Evolutionary conservation across 2,113 vertebrate species (phyloP).

Genomic region (Semnornis frantzii): DNA sequence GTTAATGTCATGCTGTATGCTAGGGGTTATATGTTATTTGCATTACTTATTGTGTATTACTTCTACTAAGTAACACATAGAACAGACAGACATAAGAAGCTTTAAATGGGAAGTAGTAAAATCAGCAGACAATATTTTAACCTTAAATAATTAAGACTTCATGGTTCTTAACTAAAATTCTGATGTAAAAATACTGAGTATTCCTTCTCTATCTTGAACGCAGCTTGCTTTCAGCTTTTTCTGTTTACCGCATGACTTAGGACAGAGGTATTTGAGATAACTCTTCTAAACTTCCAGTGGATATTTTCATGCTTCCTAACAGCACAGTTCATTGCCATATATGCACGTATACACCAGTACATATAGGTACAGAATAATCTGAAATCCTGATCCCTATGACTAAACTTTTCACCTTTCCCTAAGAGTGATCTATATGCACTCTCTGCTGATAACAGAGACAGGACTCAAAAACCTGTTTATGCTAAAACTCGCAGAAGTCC

Average conservation of each 20-base stretch:
- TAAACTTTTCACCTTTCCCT: not conserved
- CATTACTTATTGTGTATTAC: not conserved
- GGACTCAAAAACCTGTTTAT: not conserved
- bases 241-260: not conserved
- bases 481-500: not conserved
- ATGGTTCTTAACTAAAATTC: not conserved
- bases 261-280: not conserved
- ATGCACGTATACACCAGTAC: accelerated
- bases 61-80: not conserved
- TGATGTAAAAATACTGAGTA: not conserved
- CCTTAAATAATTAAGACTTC: not conserved
- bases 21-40: not conserved
- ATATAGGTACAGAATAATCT: too few species aligned
- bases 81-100: not conserved
- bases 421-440: not conserved
- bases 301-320: not conserved
- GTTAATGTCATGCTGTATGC: not conserved
- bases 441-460: not conserved
- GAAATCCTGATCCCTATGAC: not conserved
- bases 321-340: not conserved
- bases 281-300: not conserved
- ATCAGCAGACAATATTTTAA: not conserved
- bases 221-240: not conserved
- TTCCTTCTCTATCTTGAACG: not conserved
- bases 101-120: not conserved